These are phyloP conservation scores for Hybognathus amarus DNA, from an alignment of 2,797 vertebrate species.

Conservation along the genomic window DNA sequence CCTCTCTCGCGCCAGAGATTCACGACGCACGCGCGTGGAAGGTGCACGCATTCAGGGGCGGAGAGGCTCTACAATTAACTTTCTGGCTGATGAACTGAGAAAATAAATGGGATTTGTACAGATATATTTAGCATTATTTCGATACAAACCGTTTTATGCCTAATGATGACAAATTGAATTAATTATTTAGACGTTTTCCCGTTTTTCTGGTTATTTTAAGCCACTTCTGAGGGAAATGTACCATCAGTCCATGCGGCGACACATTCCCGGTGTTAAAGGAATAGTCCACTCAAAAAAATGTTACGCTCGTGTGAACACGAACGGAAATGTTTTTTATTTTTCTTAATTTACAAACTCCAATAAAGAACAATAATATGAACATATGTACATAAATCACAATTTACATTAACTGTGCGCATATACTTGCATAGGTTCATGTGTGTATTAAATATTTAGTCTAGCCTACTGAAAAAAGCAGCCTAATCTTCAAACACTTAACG, in stretches of 20 bases:
- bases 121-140: background rate
- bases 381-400: too few species aligned
- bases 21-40: conserved; percentile 29
- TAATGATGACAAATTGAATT: too few species aligned
- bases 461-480: too few species aligned
- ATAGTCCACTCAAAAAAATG: background rate
- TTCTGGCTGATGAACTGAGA: background rate
- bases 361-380: too few species aligned
- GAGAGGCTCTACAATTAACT: background rate
- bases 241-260: background rate
- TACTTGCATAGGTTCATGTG: too few species aligned
- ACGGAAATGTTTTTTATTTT: too few species aligned
- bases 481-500: too few species aligned
- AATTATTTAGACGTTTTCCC: background rate
- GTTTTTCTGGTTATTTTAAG: background rate
- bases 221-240: background rate
- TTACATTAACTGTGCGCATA: too few species aligned
- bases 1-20: background rate
- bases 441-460: too few species aligned
- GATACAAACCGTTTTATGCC: background rate
- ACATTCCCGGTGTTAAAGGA: background rate
- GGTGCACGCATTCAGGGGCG: background rate
- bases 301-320: background rate
- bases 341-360: too few species aligned
- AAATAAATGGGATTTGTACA: background rate